phyloP scores from a whole-genome alignment of 2,888 invertebrate species.

The Aleiodes alternator region DNA sequence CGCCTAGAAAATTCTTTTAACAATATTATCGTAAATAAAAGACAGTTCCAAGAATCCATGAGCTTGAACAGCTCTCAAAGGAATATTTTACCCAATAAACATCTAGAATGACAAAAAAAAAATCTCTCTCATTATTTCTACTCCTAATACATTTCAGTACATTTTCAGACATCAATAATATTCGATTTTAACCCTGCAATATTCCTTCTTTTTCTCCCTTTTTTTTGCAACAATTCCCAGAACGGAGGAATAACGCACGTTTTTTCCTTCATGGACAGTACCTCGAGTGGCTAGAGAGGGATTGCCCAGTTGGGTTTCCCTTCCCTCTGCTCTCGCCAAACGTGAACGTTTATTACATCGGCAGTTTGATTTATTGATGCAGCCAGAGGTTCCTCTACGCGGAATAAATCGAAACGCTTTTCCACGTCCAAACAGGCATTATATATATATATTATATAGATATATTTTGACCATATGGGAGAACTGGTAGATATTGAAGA shows the following conservation, averaged over 20 bases:
- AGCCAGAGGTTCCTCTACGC: conserved; percentile 5
- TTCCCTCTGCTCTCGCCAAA: neutral
- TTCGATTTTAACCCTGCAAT: conserved; percentile 3
- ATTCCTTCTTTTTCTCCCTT: neutral
- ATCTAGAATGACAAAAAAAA: too few relatives aligned
- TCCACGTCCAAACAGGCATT: neutral
- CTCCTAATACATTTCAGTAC: neutral
- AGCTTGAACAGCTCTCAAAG: too few relatives aligned
- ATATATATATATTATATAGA: conserved; percentile 11
- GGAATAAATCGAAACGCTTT: conserved; percentile 35
- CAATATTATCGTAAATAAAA: too few relatives aligned
- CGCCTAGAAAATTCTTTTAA: too few relatives aligned
- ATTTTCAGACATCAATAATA: conserved; percentile 22
- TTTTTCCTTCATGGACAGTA: conserved; percentile 31
- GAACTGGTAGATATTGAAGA: conserved; percentile 9
- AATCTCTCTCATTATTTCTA: neutral
- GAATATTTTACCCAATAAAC: too few relatives aligned
- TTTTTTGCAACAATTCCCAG: neutral
- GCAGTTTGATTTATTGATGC: conserved; percentile 37
- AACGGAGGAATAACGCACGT: conserved; percentile 14
- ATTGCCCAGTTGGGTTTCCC: conserved; percentile 31
- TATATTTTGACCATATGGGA: conserved; percentile 15
- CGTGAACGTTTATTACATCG: conserved; percentile 39
- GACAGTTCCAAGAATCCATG: too few relatives aligned
- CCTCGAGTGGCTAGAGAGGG: conserved; percentile 23